Percentiles rank a stretch among this genome's conserved stretches.
phyloP scores from a whole-genome alignment of 2,113 vertebrate species.

The Anarhynchus alexandrinus region DNA sequence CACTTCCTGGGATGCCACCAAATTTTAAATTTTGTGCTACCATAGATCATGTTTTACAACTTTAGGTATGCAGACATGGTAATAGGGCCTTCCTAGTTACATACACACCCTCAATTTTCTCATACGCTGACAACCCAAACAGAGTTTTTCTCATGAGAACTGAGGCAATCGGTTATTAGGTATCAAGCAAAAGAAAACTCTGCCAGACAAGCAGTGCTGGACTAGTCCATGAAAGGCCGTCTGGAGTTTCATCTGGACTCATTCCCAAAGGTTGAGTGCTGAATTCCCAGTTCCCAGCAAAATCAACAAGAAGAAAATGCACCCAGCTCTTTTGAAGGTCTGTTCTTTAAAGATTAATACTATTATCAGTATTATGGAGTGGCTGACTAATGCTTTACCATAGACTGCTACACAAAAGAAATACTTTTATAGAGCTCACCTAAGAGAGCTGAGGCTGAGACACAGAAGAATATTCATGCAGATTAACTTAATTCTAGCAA shows the following conservation, averaged over 20 bases:
- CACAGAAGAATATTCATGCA: background rate
- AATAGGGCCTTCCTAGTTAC: background rate
- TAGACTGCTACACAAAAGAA: background rate
- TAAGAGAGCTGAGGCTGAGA: background rate
- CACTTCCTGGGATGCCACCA: conserved; percentile 37
- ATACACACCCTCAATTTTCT: conserved; percentile 25
- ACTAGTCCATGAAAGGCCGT: background rate
- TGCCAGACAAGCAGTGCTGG: background rate
- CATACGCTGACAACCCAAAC: background rate
- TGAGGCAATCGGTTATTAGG: background rate
- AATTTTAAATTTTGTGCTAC: conserved; percentile 23
- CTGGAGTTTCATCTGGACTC: background rate
- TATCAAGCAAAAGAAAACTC: background rate
- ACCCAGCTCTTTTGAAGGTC: background rate
- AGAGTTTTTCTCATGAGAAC: conserved; percentile 35
- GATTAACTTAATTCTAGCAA: conserved; percentile 3
- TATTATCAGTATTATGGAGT: background rate
- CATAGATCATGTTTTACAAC: background rate
- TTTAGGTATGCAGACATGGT: conserved; percentile 9
- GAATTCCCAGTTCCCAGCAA: background rate
- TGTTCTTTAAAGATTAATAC: background rate
- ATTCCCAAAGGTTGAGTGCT: background rate
- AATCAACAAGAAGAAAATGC: background rate
- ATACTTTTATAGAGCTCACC: background rate
- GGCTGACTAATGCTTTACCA: background rate